Percentiles rank a stretch among this genome's conserved stretches.
Conservation (phyloP, 2,888 invertebrate genomes). For the Philaethria dido region DNA sequence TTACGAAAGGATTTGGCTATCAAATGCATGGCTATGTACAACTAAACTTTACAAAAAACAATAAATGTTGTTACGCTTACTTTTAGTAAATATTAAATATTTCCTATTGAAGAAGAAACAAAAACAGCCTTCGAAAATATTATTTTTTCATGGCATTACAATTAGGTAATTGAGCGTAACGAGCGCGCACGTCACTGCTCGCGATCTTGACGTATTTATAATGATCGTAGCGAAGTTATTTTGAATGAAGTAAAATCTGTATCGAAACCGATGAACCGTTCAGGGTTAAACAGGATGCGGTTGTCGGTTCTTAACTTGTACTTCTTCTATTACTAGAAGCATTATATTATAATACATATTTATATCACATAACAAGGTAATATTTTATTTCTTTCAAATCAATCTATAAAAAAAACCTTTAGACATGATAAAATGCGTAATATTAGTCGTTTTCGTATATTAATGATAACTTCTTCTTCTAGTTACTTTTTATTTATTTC, state of each 20-base stretch:
- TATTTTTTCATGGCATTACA: slow-evolving; percentile 9
- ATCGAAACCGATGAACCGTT: slow-evolving; percentile 1
- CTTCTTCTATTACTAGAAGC: slow-evolving; percentile 6
- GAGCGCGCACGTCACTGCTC: slow-evolving; percentile 7
- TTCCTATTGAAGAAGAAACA: slow-evolving; percentile 9
- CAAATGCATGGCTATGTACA: too few relatives aligned
- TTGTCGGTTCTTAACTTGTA: slow-evolving; percentile 7
- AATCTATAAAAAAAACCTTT: too few relatives aligned
- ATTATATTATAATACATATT: background rate
- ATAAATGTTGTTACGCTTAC: background rate
- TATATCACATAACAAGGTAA: background rate
- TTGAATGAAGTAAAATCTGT: slow-evolving; percentile 19
- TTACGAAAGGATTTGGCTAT: background rate
- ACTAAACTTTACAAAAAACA: too few relatives aligned
- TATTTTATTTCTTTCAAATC: too few relatives aligned
- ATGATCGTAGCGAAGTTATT: slow-evolving; percentile 3
- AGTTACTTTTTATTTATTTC: too few relatives aligned
- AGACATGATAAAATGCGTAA: too few relatives aligned
- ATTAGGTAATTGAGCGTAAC: slow-evolving; percentile 27
- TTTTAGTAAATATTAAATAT: slow-evolving; percentile 6
- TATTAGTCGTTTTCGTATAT: too few relatives aligned
- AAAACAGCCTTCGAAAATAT: slow-evolving; percentile 30
- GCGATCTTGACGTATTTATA: slow-evolving; percentile 7
- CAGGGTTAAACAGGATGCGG: slow-evolving; percentile 24
- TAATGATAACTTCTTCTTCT: too few relatives aligned